These are phyloP conservation scores for Anadara kagoshimensis DNA, from an alignment of 1,140 invertebrate genomes.

Conservation along the genomic window DNA sequence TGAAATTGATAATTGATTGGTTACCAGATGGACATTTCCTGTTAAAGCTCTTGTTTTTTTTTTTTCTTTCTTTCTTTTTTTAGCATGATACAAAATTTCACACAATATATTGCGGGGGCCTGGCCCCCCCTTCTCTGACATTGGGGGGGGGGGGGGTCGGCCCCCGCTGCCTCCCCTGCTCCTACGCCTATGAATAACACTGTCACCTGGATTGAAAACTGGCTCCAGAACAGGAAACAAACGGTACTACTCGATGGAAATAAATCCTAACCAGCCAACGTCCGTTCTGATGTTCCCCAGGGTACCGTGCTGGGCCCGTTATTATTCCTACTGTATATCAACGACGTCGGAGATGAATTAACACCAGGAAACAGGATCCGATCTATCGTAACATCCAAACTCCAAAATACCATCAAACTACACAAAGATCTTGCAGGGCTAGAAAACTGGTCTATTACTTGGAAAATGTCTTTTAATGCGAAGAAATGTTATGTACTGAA, in stretches of 20 bases:
- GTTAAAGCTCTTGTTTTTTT: no score
- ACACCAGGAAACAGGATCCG: neutral
- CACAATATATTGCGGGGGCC: no score
- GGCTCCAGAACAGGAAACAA: neutral
- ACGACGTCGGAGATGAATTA: constrained; percentile 3
- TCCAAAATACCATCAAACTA: neutral
- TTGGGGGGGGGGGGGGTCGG: no score
- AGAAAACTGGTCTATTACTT: neutral
- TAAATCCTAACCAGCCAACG: neutral
- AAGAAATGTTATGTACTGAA: no score
- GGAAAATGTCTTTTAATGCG: no score
- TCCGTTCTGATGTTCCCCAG: neutral
- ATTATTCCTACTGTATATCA: neutral
- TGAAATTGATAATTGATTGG: no score
- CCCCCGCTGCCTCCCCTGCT: no score
- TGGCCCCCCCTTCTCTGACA: no score
- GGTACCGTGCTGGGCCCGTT: neutral
- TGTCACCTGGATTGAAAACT: constrained; percentile 10
- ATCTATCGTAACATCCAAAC: neutral
- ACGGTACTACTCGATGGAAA: neutral
- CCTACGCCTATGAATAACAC: no score
- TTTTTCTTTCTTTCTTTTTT: no score
- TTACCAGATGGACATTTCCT: no score
- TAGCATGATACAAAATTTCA: no score
- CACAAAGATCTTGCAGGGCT: neutral